phyloP scores from a whole-genome alignment of 2,888 invertebrate genomes.

The Epinotia nisella region DNA sequence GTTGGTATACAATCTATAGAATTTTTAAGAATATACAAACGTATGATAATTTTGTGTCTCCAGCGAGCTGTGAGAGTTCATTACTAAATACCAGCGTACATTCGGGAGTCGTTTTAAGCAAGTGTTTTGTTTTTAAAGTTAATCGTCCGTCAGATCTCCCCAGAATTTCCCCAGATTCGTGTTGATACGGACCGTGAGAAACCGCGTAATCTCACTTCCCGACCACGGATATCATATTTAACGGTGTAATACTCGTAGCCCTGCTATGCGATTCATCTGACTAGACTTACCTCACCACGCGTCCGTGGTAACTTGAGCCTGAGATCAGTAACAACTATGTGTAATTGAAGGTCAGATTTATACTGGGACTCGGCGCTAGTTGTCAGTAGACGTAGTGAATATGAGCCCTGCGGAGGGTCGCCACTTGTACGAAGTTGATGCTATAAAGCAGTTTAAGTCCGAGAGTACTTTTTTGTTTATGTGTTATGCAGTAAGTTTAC shows the following conservation, averaged over 20 bases:
- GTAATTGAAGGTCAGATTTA: neutral
- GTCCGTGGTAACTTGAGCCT: neutral
- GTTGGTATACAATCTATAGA: no score
- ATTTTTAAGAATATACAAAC: no score
- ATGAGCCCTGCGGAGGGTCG: neutral
- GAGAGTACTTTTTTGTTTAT: constrained; percentile 3
- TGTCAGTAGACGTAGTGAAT: neutral
- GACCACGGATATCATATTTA: constrained; percentile 36
- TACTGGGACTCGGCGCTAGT: neutral
- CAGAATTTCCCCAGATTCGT: constrained; percentile 35
- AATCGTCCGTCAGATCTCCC: constrained; percentile 29
- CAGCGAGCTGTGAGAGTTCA: no score
- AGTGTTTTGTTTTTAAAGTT: constrained; percentile 22
- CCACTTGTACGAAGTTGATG: neutral
- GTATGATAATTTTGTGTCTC: neutral
- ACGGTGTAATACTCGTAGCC: constrained; percentile 30
- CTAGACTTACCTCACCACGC: neutral
- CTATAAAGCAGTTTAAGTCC: constrained; percentile 4
- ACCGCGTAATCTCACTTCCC: constrained; percentile 32
- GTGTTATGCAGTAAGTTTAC: constrained; percentile 9
- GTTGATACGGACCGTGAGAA: constrained; percentile 39
- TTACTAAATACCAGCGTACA: neutral
- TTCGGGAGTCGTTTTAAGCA: constrained; percentile 13
- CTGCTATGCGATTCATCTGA: neutral
- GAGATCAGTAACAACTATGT: neutral